Conservation (phyloP, 2,888 invertebrate genomes). For the Epicampocera succincta region DNA sequence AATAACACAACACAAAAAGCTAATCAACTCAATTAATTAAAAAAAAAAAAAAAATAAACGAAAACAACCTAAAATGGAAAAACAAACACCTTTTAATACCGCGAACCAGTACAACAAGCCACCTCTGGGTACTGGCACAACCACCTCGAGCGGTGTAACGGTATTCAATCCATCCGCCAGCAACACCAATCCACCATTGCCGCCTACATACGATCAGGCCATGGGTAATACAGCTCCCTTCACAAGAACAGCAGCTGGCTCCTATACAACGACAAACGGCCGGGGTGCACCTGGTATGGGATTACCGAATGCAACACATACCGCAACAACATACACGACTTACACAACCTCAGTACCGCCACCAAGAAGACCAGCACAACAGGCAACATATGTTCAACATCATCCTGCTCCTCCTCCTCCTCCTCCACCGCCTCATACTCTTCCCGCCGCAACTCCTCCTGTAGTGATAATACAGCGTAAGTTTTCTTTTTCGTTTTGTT, state of each 20-base stretch:
- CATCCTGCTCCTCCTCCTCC: conserved; percentile 30
- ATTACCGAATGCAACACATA: conserved; percentile 35
- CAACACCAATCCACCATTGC: conserved; percentile 48
- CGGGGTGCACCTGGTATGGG: conserved; percentile 45
- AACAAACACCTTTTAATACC: conserved; percentile 61
- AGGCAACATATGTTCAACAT: conserved; percentile 57
- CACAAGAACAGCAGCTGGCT: conserved; percentile 38
- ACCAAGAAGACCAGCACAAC: conserved; percentile 37
- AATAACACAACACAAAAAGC: background rate
- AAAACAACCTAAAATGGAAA: conserved; percentile 53
- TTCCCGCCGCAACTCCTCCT: conserved; percentile 67
- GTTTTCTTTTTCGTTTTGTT: conserved; percentile 55
- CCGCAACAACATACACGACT: conserved; percentile 46
- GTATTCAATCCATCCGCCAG: conserved; percentile 25
- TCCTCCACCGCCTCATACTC: too few species aligned
- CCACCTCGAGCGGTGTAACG: conserved; percentile 58
- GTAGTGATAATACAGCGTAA: conserved; percentile 79
- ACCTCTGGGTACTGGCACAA: conserved; percentile 50
- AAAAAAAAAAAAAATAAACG: background rate
- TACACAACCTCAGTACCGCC: conserved; percentile 43
- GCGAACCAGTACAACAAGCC: conserved; percentile 28
- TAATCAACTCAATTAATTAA: background rate
- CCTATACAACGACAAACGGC: conserved; percentile 29
- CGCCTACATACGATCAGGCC: conserved; percentile 78
- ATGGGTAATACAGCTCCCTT: conserved; percentile 62